Evolutionary conservation across 2,113 vertebrate genomes (phyloP).

Genomic region (Potamarius usumacintae): DNA sequence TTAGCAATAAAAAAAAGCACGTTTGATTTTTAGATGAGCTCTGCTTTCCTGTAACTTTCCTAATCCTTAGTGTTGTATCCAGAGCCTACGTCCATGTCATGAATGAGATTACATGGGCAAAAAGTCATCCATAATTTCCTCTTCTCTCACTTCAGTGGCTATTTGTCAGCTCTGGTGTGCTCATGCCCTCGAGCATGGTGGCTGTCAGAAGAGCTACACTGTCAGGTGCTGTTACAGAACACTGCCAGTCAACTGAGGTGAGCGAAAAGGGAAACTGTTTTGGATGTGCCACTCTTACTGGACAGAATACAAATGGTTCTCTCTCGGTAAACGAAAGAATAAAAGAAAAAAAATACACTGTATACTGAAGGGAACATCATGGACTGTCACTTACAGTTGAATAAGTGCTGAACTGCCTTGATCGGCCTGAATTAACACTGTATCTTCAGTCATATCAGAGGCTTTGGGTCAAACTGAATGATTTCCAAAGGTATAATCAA

Average conservation of each 20-base stretch:
- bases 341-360: neutral
- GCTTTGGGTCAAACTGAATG: neutral
- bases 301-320: constrained; percentile 33
- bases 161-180: neutral
- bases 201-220: constrained; percentile 7
- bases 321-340: neutral
- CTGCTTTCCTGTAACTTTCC: constrained; percentile 4
- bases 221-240: constrained; percentile 32
- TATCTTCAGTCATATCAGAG: neutral
- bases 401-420: neutral
- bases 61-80: neutral
- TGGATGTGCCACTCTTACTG: constrained; percentile 24
- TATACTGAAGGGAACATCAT: neutral
- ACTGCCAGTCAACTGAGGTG: constrained; percentile 9
- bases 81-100: constrained; percentile 24
- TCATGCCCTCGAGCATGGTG: constrained; percentile 1
- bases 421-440: neutral
- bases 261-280: neutral
- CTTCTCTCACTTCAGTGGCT: neutral
- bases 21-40: neutral
- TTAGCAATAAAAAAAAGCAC: neutral
- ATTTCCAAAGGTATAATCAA: neutral
- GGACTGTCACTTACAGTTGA: constrained; percentile 6
- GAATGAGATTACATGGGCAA: constrained; percentile 34
- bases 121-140: constrained; percentile 24